These are phyloP conservation scores for Erythrocebus patas DNA, from an alignment of 2,113 vertebrate species.

Conservation along the genomic window DNA sequence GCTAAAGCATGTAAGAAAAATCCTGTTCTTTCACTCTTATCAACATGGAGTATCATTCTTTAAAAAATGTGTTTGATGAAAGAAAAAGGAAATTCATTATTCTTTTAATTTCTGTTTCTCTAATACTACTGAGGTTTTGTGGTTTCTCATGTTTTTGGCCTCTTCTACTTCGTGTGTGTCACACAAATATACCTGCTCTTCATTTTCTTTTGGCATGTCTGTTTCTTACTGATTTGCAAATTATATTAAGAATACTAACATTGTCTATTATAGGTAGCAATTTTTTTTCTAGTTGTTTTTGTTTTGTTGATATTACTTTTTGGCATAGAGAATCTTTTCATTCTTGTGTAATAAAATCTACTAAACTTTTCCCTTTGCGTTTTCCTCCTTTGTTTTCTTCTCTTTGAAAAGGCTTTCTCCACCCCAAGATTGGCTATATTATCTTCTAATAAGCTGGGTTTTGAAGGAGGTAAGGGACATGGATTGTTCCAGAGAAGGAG, in stretches of 20 bases:
- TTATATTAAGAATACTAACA: conserved; percentile 41
- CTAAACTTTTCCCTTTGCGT: not conserved
- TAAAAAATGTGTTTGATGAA: conserved; percentile 5
- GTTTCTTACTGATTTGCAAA: conserved; percentile 47
- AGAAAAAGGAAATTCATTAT: not conserved
- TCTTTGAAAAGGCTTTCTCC: not conserved
- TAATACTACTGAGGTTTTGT: not conserved
- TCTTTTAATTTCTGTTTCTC: not conserved
- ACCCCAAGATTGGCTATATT: not conserved
- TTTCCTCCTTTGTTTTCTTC: not conserved
- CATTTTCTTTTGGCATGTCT: not conserved
- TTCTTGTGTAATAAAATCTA: not conserved
- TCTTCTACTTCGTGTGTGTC: not conserved
- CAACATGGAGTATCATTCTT: not conserved
- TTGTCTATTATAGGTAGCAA: not conserved
- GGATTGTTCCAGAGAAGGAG: not conserved
- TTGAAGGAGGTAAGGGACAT: conserved; percentile 6
- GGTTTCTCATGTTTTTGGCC: not conserved
- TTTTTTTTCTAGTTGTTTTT: not conserved
- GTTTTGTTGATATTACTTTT: not conserved
- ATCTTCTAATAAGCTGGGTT: not conserved
- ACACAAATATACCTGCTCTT: not conserved
- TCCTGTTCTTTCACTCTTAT: not conserved
- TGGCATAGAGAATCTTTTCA: not conserved
- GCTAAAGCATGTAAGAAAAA: not conserved